Conservation (phyloP, 2,888 invertebrate genomes). For the Volucella inanis region DNA sequence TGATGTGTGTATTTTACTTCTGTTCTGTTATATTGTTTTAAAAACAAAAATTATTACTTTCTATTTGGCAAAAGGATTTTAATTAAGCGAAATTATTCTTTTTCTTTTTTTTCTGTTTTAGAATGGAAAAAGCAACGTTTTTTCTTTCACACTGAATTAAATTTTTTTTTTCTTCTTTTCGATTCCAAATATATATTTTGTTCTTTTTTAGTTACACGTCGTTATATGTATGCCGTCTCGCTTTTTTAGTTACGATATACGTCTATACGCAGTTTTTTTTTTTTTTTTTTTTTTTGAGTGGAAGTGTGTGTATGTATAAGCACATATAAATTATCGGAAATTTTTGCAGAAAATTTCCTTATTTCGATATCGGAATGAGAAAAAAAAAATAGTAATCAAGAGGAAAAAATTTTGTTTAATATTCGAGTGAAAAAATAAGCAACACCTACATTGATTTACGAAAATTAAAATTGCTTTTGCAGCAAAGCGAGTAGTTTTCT, state of each 20-base stretch:
- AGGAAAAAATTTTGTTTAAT: not conserved
- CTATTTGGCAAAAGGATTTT: conserved; percentile 45
- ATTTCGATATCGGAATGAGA: conserved; percentile 11
- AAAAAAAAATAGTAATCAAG: conserved; percentile 26
- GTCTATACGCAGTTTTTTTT: conserved; percentile 37
- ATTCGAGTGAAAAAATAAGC: no score
- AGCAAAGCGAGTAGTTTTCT: conserved; percentile 54
- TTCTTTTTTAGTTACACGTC: conserved; percentile 61
- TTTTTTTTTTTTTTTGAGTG: conserved; percentile 14
- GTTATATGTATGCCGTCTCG: conserved; percentile 43
- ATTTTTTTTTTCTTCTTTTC: conserved; percentile 15
- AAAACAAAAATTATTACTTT: conserved; percentile 63
- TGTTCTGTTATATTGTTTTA: conserved; percentile 68
- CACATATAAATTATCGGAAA: conserved; percentile 74
- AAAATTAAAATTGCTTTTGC: conserved; percentile 65
- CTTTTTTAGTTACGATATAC: conserved; percentile 56
- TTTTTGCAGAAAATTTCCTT: conserved; percentile 61
- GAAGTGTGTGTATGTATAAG: conserved; percentile 55
- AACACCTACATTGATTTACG: conserved; percentile 69
- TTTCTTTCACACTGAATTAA: conserved; percentile 46
- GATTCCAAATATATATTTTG: conserved; percentile 34
- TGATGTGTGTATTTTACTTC: conserved; percentile 81
- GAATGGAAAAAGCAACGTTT: conserved; percentile 43
- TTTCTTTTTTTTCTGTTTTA: conserved; percentile 12
- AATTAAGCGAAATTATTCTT: conserved; percentile 14